Evolutionary conservation across 2,797 vertebrate genomes (phyloP).

Genomic region (Clamator glandarius): DNA sequence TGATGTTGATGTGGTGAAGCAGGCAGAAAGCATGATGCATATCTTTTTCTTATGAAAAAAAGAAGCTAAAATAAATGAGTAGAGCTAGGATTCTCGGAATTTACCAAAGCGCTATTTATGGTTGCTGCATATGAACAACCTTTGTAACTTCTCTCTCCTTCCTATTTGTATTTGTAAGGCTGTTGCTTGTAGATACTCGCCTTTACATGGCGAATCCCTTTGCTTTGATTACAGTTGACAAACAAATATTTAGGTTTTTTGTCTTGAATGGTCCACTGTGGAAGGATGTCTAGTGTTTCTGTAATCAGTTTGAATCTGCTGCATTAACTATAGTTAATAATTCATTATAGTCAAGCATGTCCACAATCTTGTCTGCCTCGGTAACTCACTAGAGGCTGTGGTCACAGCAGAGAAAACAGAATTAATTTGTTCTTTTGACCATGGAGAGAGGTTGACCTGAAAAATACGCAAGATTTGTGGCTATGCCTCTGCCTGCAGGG

Average conservation of each 20-base stretch:
- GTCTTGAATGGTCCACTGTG: background rate
- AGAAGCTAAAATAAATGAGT: too few species aligned
- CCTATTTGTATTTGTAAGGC: background rate
- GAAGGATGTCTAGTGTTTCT: background rate
- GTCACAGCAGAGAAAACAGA: background rate
- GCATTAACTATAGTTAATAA: background rate
- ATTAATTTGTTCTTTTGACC: background rate
- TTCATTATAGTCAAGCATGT: background rate
- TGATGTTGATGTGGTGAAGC: background rate
- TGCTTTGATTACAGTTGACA: background rate
- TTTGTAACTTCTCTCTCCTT: background rate
- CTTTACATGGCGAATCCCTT: background rate
- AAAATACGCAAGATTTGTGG: background rate
- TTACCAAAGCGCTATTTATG: background rate
- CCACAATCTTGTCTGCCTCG: accelerated
- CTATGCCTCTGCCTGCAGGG: accelerated
- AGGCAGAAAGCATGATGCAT: background rate
- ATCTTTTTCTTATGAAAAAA: slow-evolving; percentile 16
- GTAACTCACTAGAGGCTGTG: background rate
- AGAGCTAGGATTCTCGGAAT: background rate
- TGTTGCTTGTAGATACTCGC: background rate
- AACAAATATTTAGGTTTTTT: background rate
- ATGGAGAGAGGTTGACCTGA: background rate
- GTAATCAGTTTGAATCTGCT: background rate
- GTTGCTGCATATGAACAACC: background rate